These are phyloP conservation scores for Amphipyra berbera DNA, from an alignment of 2,888 invertebrate species.

Conservation along the genomic window DNA sequence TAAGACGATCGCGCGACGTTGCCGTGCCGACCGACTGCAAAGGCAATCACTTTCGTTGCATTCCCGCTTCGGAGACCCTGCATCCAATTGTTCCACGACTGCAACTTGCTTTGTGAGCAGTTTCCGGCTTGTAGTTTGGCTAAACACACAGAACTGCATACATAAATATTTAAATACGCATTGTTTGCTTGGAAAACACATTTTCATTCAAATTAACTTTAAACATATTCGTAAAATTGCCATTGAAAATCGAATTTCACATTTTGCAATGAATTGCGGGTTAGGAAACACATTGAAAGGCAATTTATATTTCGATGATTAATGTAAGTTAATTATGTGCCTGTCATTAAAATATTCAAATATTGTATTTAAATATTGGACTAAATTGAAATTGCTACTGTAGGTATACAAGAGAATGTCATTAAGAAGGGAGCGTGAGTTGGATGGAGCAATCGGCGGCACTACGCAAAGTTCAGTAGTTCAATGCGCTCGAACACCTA, in stretches of 20 bases:
- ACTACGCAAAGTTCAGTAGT: conserved; percentile 85
- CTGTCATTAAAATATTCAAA: conserved; percentile 38
- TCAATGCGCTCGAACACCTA: conserved; percentile 78
- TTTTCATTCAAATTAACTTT: conserved; percentile 30
- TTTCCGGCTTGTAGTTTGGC: conserved; percentile 35
- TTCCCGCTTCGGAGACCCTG: conserved; percentile 45
- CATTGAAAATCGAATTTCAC: conserved; percentile 19
- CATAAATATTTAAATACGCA: conserved; percentile 32
- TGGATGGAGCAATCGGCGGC: conserved; percentile 76
- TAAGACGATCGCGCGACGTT: conserved; percentile 76
- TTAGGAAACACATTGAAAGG: conserved; percentile 17
- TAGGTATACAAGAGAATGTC: conserved; percentile 62
- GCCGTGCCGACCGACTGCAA: conserved; percentile 68
- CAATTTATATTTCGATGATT: conserved; percentile 42
- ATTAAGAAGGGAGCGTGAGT: conserved; percentile 71
- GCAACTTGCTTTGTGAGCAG: conserved; percentile 33
- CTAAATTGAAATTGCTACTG: conserved; percentile 60
- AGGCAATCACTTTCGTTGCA: conserved; percentile 67
- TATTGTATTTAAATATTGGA: conserved; percentile 37
- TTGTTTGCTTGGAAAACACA: conserved; percentile 30
- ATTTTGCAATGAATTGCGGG: conserved; percentile 20
- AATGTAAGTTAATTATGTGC: conserved; percentile 31
- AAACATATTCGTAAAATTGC: conserved; percentile 4
- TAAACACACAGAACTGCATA: conserved; percentile 24
- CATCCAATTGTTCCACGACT: conserved; percentile 46